Evolutionary conservation across 1,140 invertebrate genomes (phyloP).

Genomic region (Lasioglossum albipes): DNA sequence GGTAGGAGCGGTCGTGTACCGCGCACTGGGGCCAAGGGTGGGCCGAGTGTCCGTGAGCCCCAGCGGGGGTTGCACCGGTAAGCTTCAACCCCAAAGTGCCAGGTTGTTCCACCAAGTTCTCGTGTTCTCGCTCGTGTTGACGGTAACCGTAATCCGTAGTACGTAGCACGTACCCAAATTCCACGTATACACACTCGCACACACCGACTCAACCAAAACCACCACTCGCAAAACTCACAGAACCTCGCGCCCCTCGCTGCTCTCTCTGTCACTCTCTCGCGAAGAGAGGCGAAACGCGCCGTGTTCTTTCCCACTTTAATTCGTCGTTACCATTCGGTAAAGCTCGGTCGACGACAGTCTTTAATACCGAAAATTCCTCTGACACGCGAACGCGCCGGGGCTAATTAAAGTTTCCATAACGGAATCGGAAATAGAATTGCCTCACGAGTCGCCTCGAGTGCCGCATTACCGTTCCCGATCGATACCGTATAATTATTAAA

Average conservation of each 20-base stretch:
- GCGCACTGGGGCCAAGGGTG: conserved; percentile 78
- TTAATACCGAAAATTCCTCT: not conserved
- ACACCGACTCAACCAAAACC: conserved; percentile 23
- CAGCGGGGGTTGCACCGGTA: conserved; percentile 80
- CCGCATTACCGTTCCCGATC: not conserved
- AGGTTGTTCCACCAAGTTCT: conserved; percentile 76
- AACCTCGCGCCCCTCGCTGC: not conserved
- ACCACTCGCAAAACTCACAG: not conserved
- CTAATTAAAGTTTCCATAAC: not conserved
- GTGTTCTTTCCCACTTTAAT: not conserved
- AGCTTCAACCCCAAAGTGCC: conserved; percentile 78
- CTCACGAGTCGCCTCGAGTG: not conserved
- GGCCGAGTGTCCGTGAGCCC: conserved; percentile 78
- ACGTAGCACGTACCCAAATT: conserved; percentile 72
- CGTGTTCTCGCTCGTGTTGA: conserved; percentile 71
- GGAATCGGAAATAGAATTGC: not conserved
- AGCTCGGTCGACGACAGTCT: not conserved
- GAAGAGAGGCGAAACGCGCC: not conserved
- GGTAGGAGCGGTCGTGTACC: conserved; percentile 79
- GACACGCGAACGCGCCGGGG: not conserved
- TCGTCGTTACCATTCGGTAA: not conserved
- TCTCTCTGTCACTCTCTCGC: too few species aligned
- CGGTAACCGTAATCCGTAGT: conserved; percentile 75
- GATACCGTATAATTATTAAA: conserved; percentile 22
- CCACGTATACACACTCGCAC: conserved; percentile 27